Conservation (phyloP, 2,888 invertebrate species). For the Cryptocephalus primarius region DNA sequence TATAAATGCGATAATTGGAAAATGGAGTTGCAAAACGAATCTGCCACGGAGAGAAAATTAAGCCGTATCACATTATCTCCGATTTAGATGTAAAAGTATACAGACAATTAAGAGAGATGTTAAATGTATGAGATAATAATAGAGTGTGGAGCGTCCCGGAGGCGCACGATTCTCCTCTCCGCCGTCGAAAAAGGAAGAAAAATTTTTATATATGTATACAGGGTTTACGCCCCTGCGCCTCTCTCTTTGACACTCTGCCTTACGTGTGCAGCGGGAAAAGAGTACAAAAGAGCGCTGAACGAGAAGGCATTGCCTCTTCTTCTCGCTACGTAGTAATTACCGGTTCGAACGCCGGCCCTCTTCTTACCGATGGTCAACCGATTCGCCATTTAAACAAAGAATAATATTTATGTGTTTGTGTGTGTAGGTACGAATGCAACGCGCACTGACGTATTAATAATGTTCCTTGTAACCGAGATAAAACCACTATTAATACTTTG, state of each 20-base stretch:
- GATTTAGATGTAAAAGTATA: constrained; percentile 24
- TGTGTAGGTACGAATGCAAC: too few species aligned
- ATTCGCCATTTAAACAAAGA: constrained; percentile 7
- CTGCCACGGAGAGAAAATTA: constrained; percentile 5
- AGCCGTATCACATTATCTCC: constrained; percentile 8
- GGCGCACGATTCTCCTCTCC: constrained; percentile 19
- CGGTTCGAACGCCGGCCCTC: constrained; percentile 12
- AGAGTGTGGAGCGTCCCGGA: constrained; percentile 20
- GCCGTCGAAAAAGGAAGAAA: constrained; percentile 16
- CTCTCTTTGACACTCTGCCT: constrained; percentile 19
- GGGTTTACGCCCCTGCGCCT: constrained; percentile 21
- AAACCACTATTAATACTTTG: too few species aligned
- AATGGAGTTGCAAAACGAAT: not conserved
- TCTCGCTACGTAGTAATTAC: constrained; percentile 18
- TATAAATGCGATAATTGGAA: constrained; percentile 1
- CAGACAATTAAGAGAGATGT: constrained; percentile 23
- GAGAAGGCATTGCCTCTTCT: constrained; percentile 12
- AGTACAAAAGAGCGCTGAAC: too few species aligned
- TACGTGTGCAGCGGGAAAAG: too few species aligned
- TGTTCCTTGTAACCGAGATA: too few species aligned
- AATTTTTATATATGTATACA: too few species aligned
- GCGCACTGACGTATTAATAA: too few species aligned
- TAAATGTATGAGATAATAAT: constrained; percentile 29
- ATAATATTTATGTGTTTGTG: not conserved
- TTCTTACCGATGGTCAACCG: constrained; percentile 10